These are phyloP conservation scores for Phania funesta DNA, from an alignment of 2,888 invertebrate species.

Conservation along the genomic window DNA sequence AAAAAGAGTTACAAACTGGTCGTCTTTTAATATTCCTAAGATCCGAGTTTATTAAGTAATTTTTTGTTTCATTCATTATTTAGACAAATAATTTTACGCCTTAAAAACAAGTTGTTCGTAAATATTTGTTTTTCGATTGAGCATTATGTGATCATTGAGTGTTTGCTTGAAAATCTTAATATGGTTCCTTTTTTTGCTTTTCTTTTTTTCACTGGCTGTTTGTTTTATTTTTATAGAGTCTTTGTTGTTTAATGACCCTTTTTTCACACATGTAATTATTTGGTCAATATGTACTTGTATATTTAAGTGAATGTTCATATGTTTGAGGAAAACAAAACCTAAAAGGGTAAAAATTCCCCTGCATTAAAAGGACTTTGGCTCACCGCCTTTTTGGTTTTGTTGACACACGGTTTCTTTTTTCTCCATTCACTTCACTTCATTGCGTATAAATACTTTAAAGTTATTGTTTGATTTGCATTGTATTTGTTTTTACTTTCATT, in stretches of 20 bases:
- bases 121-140: conserved; percentile 61
- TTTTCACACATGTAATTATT: conserved; percentile 53
- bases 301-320: background rate
- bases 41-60: background rate
- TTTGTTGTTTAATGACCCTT: conserved; percentile 49
- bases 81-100: conserved; percentile 61
- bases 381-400: conserved; percentile 60
- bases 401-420: conserved; percentile 34
- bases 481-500: no score
- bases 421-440: background rate
- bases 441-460: background rate
- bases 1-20: conserved; percentile 7
- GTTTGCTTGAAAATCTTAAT: conserved; percentile 15
- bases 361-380: conserved; percentile 64
- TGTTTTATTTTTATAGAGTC: background rate
- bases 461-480: background rate
- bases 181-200: conserved; percentile 4
- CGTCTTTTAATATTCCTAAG: background rate
- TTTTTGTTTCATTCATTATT: conserved; percentile 43
- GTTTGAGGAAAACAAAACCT: conserved; percentile 1
- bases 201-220: background rate
- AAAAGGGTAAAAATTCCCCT: conserved; percentile 28
- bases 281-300: conserved; percentile 15
- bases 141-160: conserved; percentile 3
- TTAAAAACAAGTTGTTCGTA: conserved; percentile 63